Evolutionary conservation across 1,140 invertebrate genomes (phyloP).

Genomic region (Lethocerus indicus): DNA sequence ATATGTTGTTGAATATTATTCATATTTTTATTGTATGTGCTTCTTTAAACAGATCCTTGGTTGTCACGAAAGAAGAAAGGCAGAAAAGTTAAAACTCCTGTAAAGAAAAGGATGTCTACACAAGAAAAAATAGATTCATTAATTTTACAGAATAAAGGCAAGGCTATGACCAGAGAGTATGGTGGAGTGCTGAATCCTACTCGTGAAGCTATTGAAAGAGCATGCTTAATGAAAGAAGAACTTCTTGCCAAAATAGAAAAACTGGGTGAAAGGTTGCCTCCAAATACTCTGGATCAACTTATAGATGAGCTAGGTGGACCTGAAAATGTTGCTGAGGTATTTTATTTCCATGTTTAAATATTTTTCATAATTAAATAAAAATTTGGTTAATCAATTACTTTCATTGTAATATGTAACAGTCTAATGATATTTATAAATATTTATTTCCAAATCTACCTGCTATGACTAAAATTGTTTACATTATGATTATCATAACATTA

Average conservation of each 20-base stretch:
- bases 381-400: too few relatives aligned
- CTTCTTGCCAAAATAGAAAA: constrained; percentile 71
- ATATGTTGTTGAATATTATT: not conserved
- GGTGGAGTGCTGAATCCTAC: not conserved
- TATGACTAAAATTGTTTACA: too few relatives aligned
- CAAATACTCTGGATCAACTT: constrained; percentile 96
- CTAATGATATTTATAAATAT: not conserved
- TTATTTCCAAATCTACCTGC: not conserved
- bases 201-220: constrained; percentile 60
- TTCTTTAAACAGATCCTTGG: constrained; percentile 53
- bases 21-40: constrained; percentile 7
- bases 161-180: not conserved
- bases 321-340: constrained; percentile 87
- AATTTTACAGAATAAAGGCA: constrained; percentile 10
- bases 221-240: constrained; percentile 84
- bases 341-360: not conserved
- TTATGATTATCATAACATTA: too few relatives aligned
- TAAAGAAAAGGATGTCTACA: constrained; percentile 44
- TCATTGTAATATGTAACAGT: not conserved
- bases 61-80: constrained; percentile 46
- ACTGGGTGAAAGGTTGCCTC: constrained; percentile 75
- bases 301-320: constrained; percentile 97
- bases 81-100: constrained; percentile 48
- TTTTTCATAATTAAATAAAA: not conserved
- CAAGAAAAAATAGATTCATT: constrained; percentile 47